These are phyloP conservation scores for Mesocentrotus franciscanus DNA, from an alignment of 53 echinoderm and acorn worm species.

Conservation along the genomic window DNA sequence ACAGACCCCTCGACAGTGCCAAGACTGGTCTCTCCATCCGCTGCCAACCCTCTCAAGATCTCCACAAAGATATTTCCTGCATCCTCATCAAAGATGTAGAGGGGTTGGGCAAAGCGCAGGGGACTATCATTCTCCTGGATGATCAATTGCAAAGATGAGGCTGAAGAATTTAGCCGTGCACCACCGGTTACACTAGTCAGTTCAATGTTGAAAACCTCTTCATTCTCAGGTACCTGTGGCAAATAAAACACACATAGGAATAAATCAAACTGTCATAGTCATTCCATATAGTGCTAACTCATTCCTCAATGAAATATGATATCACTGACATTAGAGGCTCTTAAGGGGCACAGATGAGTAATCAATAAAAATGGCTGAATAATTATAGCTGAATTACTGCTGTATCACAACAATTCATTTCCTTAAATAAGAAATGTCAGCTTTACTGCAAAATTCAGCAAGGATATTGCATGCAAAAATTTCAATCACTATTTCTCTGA, in stretches of 20 bases:
- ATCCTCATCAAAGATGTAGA: conserved; percentile 85
- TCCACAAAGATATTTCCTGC: conserved; percentile 74
- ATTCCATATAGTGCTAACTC: not conserved
- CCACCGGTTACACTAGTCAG: conserved; percentile 80
- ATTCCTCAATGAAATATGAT: not conserved
- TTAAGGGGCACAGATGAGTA: not conserved
- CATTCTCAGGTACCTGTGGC: conserved; percentile 88
- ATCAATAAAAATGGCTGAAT: not conserved
- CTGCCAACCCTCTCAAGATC: conserved; percentile 78
- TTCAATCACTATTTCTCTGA: not conserved
- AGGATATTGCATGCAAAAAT: not conserved
- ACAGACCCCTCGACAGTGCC: conserved; percentile 80
- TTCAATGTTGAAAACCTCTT: conserved; percentile 84
- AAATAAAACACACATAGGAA: not conserved
- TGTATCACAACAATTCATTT: not conserved
- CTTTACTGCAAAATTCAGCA: not conserved
- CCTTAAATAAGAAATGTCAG: too few species aligned
- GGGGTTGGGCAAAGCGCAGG: conserved; percentile 81
- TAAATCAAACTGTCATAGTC: not conserved
- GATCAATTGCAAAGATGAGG: conserved; percentile 67
- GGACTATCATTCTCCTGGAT: conserved; percentile 95
- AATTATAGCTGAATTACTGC: not conserved
- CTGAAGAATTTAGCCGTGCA: conserved; percentile 77
- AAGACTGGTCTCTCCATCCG: conserved; percentile 74
- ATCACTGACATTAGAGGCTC: not conserved